A percentile compares a stretch with the other conserved stretches of the same genome.
Conservation (phyloP, 2,888 invertebrate species). For the Agrochola lota region DNA sequence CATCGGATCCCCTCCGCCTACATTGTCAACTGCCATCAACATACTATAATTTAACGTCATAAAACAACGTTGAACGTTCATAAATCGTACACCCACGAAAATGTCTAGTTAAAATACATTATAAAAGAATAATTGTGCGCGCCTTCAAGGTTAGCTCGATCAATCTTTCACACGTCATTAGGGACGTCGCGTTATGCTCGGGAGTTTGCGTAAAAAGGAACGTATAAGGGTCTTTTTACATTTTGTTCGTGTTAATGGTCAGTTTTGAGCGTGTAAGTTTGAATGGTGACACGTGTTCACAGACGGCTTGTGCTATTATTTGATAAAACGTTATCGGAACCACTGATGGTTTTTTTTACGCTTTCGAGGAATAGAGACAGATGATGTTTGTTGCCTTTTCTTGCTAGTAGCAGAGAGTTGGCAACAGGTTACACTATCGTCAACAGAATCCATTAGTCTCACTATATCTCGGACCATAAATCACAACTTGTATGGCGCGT, state of each 20-base stretch:
- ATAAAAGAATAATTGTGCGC: slow-evolving; percentile 72
- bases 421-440: slow-evolving; percentile 56
- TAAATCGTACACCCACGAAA: slow-evolving; percentile 71
- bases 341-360: slow-evolving; percentile 21
- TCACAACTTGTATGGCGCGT: slow-evolving; percentile 36
- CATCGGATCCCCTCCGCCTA: slow-evolving; percentile 65
- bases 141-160: slow-evolving; percentile 71
- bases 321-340: slow-evolving; percentile 38
- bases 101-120: slow-evolving; percentile 72
- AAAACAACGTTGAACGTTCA: slow-evolving; percentile 70
- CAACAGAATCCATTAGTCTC: slow-evolving; percentile 57
- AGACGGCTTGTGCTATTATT: slow-evolving; percentile 33
- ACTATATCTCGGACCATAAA: slow-evolving; percentile 51
- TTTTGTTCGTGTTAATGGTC: slow-evolving; percentile 66
- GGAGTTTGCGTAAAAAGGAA: slow-evolving; percentile 69
- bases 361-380: slow-evolving; percentile 24
- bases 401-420: slow-evolving; percentile 36
- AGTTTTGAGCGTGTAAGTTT: slow-evolving; percentile 55
- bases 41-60: slow-evolving; percentile 68
- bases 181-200: slow-evolving; percentile 77
- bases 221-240: slow-evolving; percentile 58
- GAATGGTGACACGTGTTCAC: slow-evolving; percentile 56
- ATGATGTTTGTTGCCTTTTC: slow-evolving; percentile 18
- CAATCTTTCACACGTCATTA: slow-evolving; percentile 76
- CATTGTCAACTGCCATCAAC: slow-evolving; percentile 69